phyloP scores from a whole-genome alignment of 2,888 invertebrate genomes.

The Shargacucullia verbasci region DNA sequence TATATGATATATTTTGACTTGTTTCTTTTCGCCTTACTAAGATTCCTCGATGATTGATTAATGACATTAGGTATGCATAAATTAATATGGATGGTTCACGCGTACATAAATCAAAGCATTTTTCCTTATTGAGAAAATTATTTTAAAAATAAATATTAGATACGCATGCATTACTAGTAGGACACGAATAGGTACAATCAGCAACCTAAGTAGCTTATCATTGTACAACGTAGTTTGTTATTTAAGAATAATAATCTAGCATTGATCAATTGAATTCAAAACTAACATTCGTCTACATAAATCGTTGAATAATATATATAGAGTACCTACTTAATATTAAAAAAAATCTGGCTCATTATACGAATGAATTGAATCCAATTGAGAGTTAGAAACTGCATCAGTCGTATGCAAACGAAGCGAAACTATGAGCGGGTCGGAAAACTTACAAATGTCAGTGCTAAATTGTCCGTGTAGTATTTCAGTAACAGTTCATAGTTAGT shows the following conservation, averaged over 20 bases:
- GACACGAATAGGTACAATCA: no score
- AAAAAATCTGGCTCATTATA: constrained; percentile 2
- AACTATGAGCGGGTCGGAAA: constrained; percentile 36
- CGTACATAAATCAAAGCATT: constrained; percentile 28
- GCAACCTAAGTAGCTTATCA: no score
- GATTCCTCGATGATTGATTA: constrained; percentile 48
- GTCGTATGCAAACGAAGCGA: constrained; percentile 29
- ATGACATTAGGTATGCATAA: constrained; percentile 28
- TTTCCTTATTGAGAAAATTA: no score
- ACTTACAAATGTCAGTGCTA: constrained; percentile 30
- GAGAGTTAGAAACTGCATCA: constrained; percentile 31
- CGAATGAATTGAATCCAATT: constrained; percentile 21
- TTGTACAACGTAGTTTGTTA: no score
- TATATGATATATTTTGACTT: constrained; percentile 27
- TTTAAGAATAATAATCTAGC: no score
- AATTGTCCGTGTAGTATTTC: constrained; percentile 33
- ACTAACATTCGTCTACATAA: no score
- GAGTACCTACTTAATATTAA: neutral
- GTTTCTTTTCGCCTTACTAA: constrained; percentile 26
- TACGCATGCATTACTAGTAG: no score
- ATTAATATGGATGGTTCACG: constrained; percentile 26
- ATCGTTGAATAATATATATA: no score
- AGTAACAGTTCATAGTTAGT: constrained; percentile 20
- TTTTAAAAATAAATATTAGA: no score
- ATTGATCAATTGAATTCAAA: no score